A percentile compares a stretch with the other conserved stretches of the same genome.
phyloP scores from a whole-genome alignment of 2,888 invertebrate species.

The Luperina nickerlii region DNA sequence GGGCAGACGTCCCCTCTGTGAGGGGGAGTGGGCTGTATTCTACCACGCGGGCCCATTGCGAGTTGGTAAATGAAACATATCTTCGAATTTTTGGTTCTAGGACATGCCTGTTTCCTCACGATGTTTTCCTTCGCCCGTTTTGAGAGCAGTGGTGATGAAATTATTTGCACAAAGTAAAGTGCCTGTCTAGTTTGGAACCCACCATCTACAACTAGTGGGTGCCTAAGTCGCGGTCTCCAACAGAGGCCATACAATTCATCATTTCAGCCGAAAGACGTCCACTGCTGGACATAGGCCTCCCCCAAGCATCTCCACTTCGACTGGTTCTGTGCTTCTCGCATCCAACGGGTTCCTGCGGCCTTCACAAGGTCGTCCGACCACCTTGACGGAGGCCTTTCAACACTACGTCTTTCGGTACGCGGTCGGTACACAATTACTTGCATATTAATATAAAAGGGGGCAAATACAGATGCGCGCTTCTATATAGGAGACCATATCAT shows the following conservation, averaged over 20 bases:
- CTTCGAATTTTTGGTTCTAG: not conserved
- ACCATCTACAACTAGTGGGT: not conserved
- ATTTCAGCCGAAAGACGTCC: too few relatives aligned
- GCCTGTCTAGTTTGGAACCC: not conserved
- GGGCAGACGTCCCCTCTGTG: not conserved
- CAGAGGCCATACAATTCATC: not conserved
- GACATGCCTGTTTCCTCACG: not conserved
- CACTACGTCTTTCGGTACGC: too few relatives aligned
- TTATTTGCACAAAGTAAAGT: not conserved
- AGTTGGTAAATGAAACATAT: not conserved
- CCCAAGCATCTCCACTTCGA: too few relatives aligned
- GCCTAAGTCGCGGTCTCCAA: not conserved
- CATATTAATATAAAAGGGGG: not conserved
- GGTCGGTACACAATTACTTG: not conserved
- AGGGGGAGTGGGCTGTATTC: not conserved
- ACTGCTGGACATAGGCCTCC: too few relatives aligned
- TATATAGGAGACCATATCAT: too few relatives aligned
- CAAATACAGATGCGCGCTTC: not conserved
- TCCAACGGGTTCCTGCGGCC: too few relatives aligned
- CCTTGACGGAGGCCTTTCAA: too few relatives aligned
- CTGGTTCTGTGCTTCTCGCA: too few relatives aligned
- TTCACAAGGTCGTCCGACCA: too few relatives aligned
- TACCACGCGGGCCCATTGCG: too few relatives aligned
- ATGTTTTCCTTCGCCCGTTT: not conserved
- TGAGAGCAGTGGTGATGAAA: not conserved